phyloP scores from a whole-genome alignment of 2,888 invertebrate species.

The Lottia gigantea region DNA sequence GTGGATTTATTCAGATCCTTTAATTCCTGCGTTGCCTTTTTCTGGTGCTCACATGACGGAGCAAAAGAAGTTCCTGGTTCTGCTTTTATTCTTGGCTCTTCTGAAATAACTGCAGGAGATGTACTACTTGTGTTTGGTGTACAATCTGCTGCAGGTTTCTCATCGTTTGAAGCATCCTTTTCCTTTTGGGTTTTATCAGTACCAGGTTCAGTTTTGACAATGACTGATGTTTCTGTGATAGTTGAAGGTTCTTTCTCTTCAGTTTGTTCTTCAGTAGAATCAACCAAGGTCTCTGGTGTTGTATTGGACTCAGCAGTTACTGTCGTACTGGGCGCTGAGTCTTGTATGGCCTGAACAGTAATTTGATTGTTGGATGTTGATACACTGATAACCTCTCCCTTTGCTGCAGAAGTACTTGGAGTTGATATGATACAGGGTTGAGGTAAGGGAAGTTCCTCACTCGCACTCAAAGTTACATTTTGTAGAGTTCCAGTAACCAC shows the following conservation, averaged over 20 bases:
- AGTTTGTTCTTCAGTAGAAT: slow-evolving; percentile 5
- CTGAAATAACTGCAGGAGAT: no score
- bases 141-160: no score
- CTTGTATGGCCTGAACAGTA: background rate
- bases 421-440: background rate
- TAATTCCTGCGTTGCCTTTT: no score
- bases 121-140: no score
- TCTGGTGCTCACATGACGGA: no score
- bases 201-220: no score
- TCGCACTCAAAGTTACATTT: background rate
- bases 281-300: background rate
- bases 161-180: no score
- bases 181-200: no score
- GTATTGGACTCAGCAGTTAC: slow-evolving; percentile 23
- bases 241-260: slow-evolving; percentile 16
- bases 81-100: no score
- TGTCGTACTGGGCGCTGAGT: background rate
- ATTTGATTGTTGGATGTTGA: background rate
- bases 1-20: no score
- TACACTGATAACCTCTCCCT: background rate
- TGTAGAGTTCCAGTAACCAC: slow-evolving; percentile 1
- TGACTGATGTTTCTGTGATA: background rate
- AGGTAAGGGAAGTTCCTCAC: background rate
- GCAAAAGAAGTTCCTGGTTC: no score
- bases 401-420: background rate